Base-by-base conservation (phyloP, 2,113 vertebrate genomes). In the Microtus richardsoni region DNA sequence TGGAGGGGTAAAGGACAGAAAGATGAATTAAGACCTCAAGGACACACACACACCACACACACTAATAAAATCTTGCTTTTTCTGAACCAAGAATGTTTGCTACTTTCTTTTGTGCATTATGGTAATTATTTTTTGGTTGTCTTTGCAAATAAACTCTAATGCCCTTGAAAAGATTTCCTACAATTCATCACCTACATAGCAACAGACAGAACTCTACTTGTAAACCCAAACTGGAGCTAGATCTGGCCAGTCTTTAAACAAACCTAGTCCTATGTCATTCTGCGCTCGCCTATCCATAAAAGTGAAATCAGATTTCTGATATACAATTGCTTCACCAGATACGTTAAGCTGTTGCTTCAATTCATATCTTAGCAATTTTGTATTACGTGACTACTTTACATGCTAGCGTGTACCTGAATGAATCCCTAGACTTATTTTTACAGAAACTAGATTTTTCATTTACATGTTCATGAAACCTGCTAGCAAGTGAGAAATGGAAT, bases 191-290 rank as follows among this genome's bases (percentile, higher is more conserved):
- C 79, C 93, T 92, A 89, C 82, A 89, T 74, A 84, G 87, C 93
- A 97, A 73, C 66, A 95, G 93, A 70, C 82, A 95, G 49, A 0
- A 0, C 70, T 49, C 10, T 95, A 84, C 49, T 71, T 22, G 9
- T 79, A 97, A 96, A 95, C 68, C 77, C 66, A 47, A 62, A 24
- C 49, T 90, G 88, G 91, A 22, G 2, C 88, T 96, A 44, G 71
- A 39, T 66, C 95, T 94, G 78, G 91, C 85, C 95, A 96, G 89
- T 93, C 83, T 96, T 94, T 93, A 95, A 60, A 44, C 26, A 92
- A 91, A 94, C 74, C 58, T 70, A 8, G 6, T 39, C 13, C 14
- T 94, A 75, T 82, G 87, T 33, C 90, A 79, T 5, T 1, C 0
- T 2, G 94, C 47, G 82, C n/a, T 77, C 86, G 0, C 1, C 0